A percentile compares a stretch with the other conserved stretches of the same genome.
These are phyloP conservation scores for Plectus sambesii DNA, from an alignment of 1,140 invertebrate species.

Conservation along the genomic window DNA sequence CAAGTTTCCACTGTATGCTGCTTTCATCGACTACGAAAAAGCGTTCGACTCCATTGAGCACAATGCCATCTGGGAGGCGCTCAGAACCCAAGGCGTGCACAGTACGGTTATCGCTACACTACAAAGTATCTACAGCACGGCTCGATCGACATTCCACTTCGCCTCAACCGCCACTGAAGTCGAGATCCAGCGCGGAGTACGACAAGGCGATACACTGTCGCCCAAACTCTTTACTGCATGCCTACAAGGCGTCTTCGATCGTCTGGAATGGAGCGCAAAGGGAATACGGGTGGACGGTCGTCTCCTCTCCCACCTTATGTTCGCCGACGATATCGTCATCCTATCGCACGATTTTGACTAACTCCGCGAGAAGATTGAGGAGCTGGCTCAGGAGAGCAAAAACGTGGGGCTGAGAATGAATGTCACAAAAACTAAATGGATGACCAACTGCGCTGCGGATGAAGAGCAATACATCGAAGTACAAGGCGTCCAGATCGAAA, in stretches of 20 bases:
- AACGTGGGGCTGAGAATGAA: slow-evolving; percentile 14
- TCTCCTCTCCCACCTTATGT: slow-evolving; percentile 27
- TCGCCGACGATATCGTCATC: slow-evolving; percentile 44
- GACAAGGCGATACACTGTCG: slow-evolving; percentile 51
- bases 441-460: neutral
- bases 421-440: slow-evolving; percentile 13
- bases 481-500: slow-evolving; percentile 1
- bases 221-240: slow-evolving; percentile 50
- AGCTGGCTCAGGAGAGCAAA: slow-evolving; percentile 1
- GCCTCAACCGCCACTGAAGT: neutral
- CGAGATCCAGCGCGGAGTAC: slow-evolving; percentile 45
- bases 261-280: slow-evolving; percentile 7
- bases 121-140: slow-evolving; percentile 8
- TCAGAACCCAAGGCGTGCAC: slow-evolving; percentile 7
- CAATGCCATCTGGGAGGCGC: slow-evolving; percentile 12
- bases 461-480: no score
- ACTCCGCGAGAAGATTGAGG: slow-evolving; percentile 17
- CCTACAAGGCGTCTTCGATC: slow-evolving; percentile 45
- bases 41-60: slow-evolving; percentile 33
- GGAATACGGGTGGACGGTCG: slow-evolving; percentile 3
- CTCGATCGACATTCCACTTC: neutral
- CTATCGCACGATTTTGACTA: slow-evolving; percentile 13
- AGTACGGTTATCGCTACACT: slow-evolving; percentile 3
- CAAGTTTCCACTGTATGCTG: slow-evolving; percentile 26
- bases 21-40: slow-evolving; percentile 37